A percentile compares a stretch with the other conserved stretches of the same genome.
phyloP scores from a whole-genome alignment of 2,888 invertebrate species.

The Sussaba pulchella region DNA sequence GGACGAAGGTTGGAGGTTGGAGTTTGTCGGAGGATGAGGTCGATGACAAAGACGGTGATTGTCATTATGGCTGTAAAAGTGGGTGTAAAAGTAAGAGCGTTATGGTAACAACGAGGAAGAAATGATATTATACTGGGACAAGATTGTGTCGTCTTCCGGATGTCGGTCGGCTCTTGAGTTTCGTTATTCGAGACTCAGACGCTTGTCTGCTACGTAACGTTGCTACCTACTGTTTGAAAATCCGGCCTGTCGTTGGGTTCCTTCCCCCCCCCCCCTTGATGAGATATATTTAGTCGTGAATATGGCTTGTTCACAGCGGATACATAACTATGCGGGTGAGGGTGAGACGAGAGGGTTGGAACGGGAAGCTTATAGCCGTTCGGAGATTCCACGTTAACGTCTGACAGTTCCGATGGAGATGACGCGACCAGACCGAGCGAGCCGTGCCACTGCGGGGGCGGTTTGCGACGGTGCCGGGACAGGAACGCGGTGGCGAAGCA shows the following conservation, averaged over 20 bases:
- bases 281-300: slow-evolving; percentile 3
- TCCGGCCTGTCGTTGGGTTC: slow-evolving; percentile 8
- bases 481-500: background rate
- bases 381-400: slow-evolving; percentile 57
- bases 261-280: background rate
- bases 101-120: slow-evolving; percentile 53
- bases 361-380: background rate
- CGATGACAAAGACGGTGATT: slow-evolving; percentile 20
- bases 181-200: slow-evolving; percentile 17
- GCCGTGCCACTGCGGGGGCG: background rate
- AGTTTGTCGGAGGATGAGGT: background rate
- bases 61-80: slow-evolving; percentile 49
- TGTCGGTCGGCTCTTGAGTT: slow-evolving; percentile 19
- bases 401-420: slow-evolving; percentile 46
- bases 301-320: slow-evolving; percentile 11
- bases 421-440: slow-evolving; percentile 19
- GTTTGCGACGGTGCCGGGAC: slow-evolving; percentile 4
- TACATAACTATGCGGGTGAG: background rate
- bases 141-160: slow-evolving; percentile 55
- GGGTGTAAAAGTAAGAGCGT: slow-evolving; percentile 49
- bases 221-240: slow-evolving; percentile 18
- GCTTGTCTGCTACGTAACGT: slow-evolving; percentile 17
- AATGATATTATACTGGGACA: slow-evolving; percentile 55
- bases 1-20: background rate
- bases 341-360: background rate